These are phyloP conservation scores for Euclidia mi DNA, from an alignment of 2,888 invertebrate species.

Conservation along the genomic window DNA sequence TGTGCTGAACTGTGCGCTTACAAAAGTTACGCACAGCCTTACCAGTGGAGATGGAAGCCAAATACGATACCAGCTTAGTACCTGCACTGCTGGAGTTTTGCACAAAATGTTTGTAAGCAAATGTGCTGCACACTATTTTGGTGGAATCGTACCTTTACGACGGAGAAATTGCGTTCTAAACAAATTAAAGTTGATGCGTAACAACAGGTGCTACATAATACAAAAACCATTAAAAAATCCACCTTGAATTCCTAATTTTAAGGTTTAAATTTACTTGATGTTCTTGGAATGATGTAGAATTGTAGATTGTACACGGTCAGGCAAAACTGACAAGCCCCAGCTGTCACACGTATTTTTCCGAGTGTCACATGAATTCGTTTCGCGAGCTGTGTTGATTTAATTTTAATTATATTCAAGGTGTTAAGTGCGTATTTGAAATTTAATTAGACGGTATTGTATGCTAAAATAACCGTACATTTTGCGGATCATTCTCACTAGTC, in stretches of 20 bases:
- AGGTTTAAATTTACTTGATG: conserved; percentile 18
- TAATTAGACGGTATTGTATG: conserved; percentile 1
- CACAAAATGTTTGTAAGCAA: too few relatives aligned
- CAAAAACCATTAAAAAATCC: conserved; percentile 17
- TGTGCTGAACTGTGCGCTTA: too few relatives aligned
- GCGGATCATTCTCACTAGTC: too few relatives aligned
- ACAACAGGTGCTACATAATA: conserved; percentile 37
- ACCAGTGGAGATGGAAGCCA: too few relatives aligned
- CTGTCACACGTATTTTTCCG: conserved; percentile 3
- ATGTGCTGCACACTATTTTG: too few relatives aligned
- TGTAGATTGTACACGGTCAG: conserved; percentile 11
- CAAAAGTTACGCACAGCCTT: too few relatives aligned
- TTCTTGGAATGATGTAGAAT: conserved; percentile 4
- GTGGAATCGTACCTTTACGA: conserved; percentile 30
- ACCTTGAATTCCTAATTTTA: conserved; percentile 9
- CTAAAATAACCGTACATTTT: too few relatives aligned
- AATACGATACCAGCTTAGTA: too few relatives aligned
- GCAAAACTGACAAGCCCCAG: conserved; percentile 35
- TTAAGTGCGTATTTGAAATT: conserved; percentile 10
- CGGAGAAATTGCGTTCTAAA: conserved; percentile 36
- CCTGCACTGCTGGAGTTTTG: too few relatives aligned
- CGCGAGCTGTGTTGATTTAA: neutral
- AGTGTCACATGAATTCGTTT: conserved; percentile 1
- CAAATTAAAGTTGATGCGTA: conserved; percentile 46
- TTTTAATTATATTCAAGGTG: conserved; percentile 1